Percentiles rank a stretch among this genome's conserved stretches.
Conservation (phyloP, 2,797 vertebrate genomes). For the Urophycis tenuis region DNA sequence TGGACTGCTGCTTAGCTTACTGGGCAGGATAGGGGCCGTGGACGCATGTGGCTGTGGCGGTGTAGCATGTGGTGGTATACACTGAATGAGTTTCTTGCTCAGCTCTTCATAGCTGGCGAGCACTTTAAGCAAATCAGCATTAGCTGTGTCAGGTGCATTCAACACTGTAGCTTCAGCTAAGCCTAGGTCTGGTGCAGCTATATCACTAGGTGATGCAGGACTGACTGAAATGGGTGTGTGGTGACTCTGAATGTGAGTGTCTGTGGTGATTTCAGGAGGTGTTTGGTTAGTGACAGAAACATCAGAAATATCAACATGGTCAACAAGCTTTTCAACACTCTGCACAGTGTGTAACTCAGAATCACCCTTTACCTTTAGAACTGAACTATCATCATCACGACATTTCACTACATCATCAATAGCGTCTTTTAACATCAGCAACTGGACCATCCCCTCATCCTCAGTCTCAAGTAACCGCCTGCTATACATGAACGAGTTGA, state of each 20-base stretch:
- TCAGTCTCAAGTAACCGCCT: neutral
- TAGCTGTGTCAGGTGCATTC: neutral
- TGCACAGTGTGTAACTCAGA: neutral
- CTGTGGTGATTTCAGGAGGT: neutral
- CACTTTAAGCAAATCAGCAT: neutral
- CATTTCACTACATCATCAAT: neutral
- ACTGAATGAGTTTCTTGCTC: neutral
- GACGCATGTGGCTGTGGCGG: no score
- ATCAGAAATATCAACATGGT: neutral
- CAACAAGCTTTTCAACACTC: neutral
- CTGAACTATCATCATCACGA: no score
- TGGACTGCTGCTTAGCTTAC: neutral
- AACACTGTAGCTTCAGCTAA: neutral
- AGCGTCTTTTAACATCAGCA: slow-evolving; percentile 6
- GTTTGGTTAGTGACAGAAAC: neutral
- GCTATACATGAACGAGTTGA: slow-evolving; percentile 5
- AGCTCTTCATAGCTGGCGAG: slow-evolving; percentile 21
- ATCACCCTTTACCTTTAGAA: neutral
- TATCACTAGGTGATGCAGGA: neutral
- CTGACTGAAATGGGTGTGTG: neutral
- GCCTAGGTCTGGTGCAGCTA: neutral
- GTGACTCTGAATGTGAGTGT: neutral
- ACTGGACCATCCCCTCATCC: neutral
- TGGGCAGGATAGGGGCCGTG: no score
- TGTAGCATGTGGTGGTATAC: neutral